Conservation (phyloP, 2,113 vertebrate species). For the Passer montanus region DNA sequence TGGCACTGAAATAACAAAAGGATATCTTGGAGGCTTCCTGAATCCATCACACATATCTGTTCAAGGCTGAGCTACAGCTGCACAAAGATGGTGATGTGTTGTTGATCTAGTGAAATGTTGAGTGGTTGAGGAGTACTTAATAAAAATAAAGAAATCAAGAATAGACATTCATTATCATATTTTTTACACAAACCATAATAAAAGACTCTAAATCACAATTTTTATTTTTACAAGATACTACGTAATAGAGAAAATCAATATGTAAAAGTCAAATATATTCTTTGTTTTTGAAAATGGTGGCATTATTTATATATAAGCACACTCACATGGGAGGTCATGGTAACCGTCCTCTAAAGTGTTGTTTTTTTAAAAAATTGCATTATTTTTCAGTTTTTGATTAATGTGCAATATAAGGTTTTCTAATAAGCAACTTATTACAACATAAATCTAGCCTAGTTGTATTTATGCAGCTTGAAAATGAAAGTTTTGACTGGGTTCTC, state of each 20-base stretch:
- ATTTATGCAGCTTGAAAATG: not conserved
- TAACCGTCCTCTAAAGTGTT: not conserved
- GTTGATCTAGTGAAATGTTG: not conserved
- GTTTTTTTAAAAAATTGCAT: not conserved
- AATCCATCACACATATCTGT: not conserved
- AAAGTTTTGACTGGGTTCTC: slow-evolving; percentile 33
- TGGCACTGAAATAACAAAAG: not conserved
- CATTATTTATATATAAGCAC: not conserved
- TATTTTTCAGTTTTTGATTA: not conserved
- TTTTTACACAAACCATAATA: not conserved
- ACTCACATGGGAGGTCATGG: not conserved
- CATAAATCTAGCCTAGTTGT: not conserved
- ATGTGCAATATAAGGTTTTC: not conserved
- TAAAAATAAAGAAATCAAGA: not conserved
- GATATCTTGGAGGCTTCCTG: not conserved
- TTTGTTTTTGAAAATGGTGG: not conserved
- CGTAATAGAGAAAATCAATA: not conserved
- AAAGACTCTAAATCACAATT: not conserved
- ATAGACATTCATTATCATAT: fast-evolving
- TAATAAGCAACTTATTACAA: slow-evolving; percentile 7
- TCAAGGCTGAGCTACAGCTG: not conserved
- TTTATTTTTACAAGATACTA: not conserved
- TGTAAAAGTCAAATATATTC: not conserved
- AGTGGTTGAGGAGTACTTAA: not conserved
- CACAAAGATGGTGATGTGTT: not conserved